Base-by-base conservation (phyloP, 2,113 vertebrate genomes). In the Zootoca vivipara region DNA sequence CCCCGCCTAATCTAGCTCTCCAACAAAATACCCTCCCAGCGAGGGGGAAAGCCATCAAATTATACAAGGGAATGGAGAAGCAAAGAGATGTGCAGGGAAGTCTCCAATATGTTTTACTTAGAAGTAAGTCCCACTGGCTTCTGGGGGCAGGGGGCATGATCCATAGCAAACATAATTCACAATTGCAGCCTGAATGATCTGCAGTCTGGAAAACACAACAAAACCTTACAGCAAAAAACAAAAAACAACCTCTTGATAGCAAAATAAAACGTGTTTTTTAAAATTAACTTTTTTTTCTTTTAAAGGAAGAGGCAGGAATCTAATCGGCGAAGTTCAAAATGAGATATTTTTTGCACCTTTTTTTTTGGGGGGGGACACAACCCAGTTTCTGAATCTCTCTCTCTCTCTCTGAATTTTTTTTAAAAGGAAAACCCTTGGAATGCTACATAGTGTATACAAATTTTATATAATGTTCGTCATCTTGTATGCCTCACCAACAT, bases 201-300 rank as follows among this genome's bases (percentile, higher is more conserved):
- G 91, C 85, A 88, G 88, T 73, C 72, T 89, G 89, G 82, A 89
- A 94, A 93, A 93, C 93, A 94, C 93, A 89, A 93, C 91, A 88
- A 56, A 88, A 85, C 83, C 90, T 89, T 87, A 42, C 20, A 89
- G 83, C 91, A 81, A 69, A 90, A 89, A 88, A 87, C 85, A 85
- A 65, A 65, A 10, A 81, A 89, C 7, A 84, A 90, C 58, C 9
- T 26, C 64, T 65, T 5, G 22, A 18, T 65, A 65, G 24, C 64
- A 65, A 65, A 18, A 26, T 24, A 65, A 18, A 65, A 65, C 64
- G 91, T 52, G 0, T 52, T 46, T 46, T 52, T 10, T 3, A 38
- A 2, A 52, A 52, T 52, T 52, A 52, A 52, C 46, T 52, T 52
- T 52, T 46, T 35, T 38, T 52, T 52, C 46, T 46, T 26, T 16